These are phyloP conservation scores for Pogonocherus hispidulus DNA, from an alignment of 2,888 invertebrate genomes.

Conservation along the genomic window DNA sequence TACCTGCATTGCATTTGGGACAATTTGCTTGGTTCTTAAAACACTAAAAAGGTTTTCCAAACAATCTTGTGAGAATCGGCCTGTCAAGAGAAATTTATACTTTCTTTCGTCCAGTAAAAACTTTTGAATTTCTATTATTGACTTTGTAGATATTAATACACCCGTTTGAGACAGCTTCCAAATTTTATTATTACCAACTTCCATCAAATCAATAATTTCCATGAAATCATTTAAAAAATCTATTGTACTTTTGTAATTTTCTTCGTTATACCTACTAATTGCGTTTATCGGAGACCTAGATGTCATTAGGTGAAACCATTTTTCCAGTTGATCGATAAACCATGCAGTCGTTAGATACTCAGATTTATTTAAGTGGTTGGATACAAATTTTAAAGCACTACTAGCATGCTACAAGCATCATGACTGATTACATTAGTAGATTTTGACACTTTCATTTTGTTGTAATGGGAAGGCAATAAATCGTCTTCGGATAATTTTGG, in stretches of 20 bases:
- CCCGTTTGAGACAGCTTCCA: too few relatives aligned
- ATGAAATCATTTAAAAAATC: background rate
- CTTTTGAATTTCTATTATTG: background rate
- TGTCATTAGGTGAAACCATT: conserved; percentile 36
- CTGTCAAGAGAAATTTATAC: conserved; percentile 37
- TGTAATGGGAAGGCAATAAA: conserved; percentile 42
- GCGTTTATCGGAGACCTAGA: background rate
- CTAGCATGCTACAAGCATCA: too few relatives aligned
- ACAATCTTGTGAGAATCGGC: conserved; percentile 47
- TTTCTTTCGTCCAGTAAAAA: background rate
- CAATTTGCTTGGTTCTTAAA: conserved; percentile 41
- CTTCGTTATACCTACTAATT: background rate
- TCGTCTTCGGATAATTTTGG: conserved; percentile 46
- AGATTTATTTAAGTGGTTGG: conserved; percentile 34
- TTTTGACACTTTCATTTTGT: conserved; percentile 48
- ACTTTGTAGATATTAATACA: too few relatives aligned
- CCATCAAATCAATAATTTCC: background rate
- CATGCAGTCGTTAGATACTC: conserved; percentile 47
- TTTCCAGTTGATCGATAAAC: conserved; percentile 39
- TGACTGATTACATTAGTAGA: conserved; percentile 43
- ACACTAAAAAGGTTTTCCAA: conserved; percentile 48
- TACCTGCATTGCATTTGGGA: conserved; percentile 44
- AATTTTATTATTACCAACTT: background rate
- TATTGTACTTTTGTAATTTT: background rate
- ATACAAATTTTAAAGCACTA: conserved; percentile 40